A percentile compares a stretch with the other conserved stretches of the same genome.
Evolutionary conservation across 2,797 vertebrate species (phyloP).

Genomic region (Naso thynnoides): DNA sequence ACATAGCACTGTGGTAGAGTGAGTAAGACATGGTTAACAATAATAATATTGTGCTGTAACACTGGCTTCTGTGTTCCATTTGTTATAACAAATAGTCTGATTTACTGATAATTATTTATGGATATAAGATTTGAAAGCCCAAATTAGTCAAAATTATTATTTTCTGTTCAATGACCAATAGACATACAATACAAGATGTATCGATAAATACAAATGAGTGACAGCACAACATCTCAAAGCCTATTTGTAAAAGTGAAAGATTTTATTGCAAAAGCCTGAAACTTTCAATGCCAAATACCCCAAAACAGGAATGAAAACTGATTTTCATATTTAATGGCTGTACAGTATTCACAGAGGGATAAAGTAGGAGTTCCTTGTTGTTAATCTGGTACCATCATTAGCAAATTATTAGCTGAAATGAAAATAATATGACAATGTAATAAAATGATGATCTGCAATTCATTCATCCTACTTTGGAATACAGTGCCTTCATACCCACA

Average conservation of each 20-base stretch:
- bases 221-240: neutral
- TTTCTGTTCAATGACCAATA: neutral
- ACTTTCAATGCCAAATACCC: neutral
- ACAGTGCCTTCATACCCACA: slow-evolving; percentile 30
- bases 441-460: too few species aligned
- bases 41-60: too few species aligned
- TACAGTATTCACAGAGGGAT: neutral
- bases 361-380: neutral
- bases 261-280: neutral
- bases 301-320: neutral
- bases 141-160: neutral
- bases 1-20: neutral
- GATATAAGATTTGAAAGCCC: neutral
- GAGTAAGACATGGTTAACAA: too few species aligned
- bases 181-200: neutral
- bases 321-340: neutral
- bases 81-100: neutral
- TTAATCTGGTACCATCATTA: neutral
- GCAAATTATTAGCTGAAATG: neutral
- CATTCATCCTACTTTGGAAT: slow-evolving; percentile 13
- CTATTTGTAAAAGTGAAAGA: neutral
- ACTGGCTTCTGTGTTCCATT: neutral
- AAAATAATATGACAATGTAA: neutral
- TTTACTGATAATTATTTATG: neutral
- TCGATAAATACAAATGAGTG: neutral